Evolutionary conservation across 1,140 invertebrate species (phyloP).

Genomic region (Drosophila lini): DNA sequence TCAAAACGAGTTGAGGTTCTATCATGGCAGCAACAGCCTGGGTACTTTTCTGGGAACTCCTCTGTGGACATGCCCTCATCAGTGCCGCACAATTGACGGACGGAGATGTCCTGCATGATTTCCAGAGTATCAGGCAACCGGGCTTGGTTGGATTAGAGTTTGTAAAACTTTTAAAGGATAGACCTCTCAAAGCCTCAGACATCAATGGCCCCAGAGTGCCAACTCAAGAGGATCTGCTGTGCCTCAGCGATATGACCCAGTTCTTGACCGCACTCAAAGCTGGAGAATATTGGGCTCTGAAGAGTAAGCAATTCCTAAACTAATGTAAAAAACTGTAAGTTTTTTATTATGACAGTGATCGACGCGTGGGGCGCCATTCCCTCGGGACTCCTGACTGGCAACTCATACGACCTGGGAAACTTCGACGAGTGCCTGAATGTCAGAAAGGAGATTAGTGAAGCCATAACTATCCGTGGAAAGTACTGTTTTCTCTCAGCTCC

Average conservation of each 20-base stretch:
- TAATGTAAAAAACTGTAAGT: no score
- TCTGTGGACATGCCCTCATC: neutral
- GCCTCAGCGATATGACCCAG: conserved; percentile 9
- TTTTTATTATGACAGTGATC: conserved; percentile 39
- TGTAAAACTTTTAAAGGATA: conserved; percentile 15
- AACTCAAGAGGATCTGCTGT: conserved; percentile 16
- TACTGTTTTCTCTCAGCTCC: conserved; percentile 35
- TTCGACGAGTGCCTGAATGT: conserved; percentile 59
- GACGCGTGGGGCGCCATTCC: conserved; percentile 55
- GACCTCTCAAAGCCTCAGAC: conserved; percentile 5
- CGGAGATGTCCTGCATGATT: neutral
- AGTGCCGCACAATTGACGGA: neutral
- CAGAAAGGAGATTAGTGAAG: neutral
- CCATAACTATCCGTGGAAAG: conserved; percentile 40
- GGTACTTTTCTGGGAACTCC: neutral
- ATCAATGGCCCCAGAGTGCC: neutral
- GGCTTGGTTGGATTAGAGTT: conserved; percentile 27
- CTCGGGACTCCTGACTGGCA: conserved; percentile 15
- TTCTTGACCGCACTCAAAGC: conserved; percentile 3
- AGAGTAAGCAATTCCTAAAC: conserved; percentile 3
- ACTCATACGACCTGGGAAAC: conserved; percentile 57
- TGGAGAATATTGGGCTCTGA: conserved; percentile 22
- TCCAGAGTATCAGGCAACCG: neutral
- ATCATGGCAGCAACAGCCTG: neutral
- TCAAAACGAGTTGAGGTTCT: neutral